A percentile compares a stretch with the other conserved stretches of the same genome.
Evolutionary conservation across 2,113 vertebrate species (phyloP).

Genomic region (Aegithalos caudatus): DNA sequence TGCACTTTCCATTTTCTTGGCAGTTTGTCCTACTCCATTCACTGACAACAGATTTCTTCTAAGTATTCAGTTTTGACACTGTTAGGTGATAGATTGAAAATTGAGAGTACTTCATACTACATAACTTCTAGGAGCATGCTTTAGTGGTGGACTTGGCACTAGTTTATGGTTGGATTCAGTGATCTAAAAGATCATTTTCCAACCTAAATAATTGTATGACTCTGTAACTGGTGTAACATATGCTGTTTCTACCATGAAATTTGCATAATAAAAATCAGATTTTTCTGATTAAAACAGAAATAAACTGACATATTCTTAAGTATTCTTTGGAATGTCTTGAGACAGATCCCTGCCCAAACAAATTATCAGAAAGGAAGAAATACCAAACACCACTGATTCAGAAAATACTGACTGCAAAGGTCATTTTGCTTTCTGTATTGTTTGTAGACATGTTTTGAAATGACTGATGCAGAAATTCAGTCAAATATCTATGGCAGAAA

Average conservation of each 20-base stretch:
- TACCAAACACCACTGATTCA: neutral
- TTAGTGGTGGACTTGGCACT: neutral
- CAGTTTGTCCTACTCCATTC: neutral
- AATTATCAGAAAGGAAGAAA: neutral
- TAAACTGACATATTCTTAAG: neutral
- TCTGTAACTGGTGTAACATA: neutral
- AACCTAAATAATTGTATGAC: neutral
- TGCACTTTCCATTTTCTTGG: neutral
- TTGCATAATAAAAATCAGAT: neutral
- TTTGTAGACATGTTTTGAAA: neutral
- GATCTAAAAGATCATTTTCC: neutral
- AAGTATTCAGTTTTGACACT: neutral
- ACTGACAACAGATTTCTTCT: neutral
- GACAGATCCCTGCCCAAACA: neutral
- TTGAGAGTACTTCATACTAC: neutral
- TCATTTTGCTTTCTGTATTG: neutral
- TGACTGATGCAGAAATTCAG: neutral
- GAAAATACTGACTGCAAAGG: neutral
- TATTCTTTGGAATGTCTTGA: neutral
- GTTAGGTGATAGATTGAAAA: neutral
- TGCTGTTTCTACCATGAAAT: neutral
- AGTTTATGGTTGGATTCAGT: neutral
- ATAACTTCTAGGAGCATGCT: neutral
- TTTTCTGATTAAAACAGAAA: neutral
- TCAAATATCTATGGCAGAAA: neutral